These are phyloP conservation scores for Parnassius smintheus DNA, from an alignment of 2,888 invertebrate species.

Conservation along the genomic window DNA sequence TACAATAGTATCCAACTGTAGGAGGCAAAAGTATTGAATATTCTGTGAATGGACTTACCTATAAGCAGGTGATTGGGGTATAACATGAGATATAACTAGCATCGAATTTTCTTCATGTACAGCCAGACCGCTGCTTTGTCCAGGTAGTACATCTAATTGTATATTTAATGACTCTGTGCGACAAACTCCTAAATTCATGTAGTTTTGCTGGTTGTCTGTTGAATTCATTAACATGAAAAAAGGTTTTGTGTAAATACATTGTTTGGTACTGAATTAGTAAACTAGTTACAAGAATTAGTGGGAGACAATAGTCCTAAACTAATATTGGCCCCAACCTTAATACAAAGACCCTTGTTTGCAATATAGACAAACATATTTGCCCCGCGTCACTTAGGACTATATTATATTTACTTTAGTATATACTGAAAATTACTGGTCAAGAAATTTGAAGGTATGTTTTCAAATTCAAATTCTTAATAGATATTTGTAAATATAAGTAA, in stretches of 20 bases:
- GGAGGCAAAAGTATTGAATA: no score
- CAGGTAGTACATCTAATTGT: constrained; percentile 72
- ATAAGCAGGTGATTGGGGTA: constrained; percentile 69
- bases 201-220: constrained; percentile 64
- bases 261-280: constrained; percentile 31
- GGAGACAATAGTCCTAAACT: constrained; percentile 37
- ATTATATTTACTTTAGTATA: no score
- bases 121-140: constrained; percentile 67
- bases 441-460: no score
- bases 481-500: no score
- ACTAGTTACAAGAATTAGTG: constrained; percentile 29
- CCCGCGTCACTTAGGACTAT: constrained; percentile 9
- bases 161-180: constrained; percentile 69
- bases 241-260: constrained; percentile 26
- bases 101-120: constrained; percentile 66
- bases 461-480: no score
- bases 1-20: no score
- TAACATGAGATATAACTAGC: constrained; percentile 67
- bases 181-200: constrained; percentile 72
- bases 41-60: constrained; percentile 46
- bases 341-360: constrained; percentile 25
- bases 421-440: no score
- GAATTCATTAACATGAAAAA: constrained; percentile 21
- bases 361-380: constrained; percentile 21
- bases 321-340: constrained; percentile 26